These are phyloP conservation scores for Bungarus multicinctus DNA, from an alignment of 2,113 vertebrate species.

Conservation along the genomic window DNA sequence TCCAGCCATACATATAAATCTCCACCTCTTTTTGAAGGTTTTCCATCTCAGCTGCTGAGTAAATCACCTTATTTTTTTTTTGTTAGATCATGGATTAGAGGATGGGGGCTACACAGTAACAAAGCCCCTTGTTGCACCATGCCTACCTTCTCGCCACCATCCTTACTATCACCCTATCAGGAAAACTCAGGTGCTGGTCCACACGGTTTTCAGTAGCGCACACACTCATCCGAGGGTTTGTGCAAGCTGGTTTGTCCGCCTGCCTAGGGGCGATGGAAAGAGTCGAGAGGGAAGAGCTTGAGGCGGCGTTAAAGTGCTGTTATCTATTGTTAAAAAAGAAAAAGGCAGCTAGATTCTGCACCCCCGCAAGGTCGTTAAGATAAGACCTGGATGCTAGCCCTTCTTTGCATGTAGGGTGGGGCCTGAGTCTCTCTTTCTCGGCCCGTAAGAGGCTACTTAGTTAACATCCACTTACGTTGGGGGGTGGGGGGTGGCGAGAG, in stretches of 20 bases:
- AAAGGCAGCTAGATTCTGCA: not conserved
- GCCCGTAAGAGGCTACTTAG: not conserved
- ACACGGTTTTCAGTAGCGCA: not conserved
- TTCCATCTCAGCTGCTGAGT: not conserved
- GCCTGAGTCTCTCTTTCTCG: not conserved
- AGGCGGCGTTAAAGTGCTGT: not conserved
- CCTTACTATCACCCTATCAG: not conserved
- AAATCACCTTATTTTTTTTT: not conserved
- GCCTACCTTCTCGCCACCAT: not conserved
- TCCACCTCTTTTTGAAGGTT: not conserved
- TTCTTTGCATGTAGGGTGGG: not conserved
- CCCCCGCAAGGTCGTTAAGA: not conserved
- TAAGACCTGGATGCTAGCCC: conserved; percentile 15
- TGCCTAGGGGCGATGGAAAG: not conserved
- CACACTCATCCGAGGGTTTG: not conserved
- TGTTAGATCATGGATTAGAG: not conserved
- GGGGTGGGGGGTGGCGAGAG: not conserved
- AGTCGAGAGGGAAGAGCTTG: not conserved
- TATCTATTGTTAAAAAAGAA: not conserved
- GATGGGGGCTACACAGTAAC: not conserved
- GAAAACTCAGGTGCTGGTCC: not conserved
- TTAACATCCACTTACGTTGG: not conserved
- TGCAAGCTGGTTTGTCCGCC: too few relatives aligned
- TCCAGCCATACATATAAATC: not conserved
- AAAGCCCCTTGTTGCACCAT: not conserved